phyloP scores from a whole-genome alignment of 2,888 invertebrate genomes.

The Octonoba sinensis region DNA sequence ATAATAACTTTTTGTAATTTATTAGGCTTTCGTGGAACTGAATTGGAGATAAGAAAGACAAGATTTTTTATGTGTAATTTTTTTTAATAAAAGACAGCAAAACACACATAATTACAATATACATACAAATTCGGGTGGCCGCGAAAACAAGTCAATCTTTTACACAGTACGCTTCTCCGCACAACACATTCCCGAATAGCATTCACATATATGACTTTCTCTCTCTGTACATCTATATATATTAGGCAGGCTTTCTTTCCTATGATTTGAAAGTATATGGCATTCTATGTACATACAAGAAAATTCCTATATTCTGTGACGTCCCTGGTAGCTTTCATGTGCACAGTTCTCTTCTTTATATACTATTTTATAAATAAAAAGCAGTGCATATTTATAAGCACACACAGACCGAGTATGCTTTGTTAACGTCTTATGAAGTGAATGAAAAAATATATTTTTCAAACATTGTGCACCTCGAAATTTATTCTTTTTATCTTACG shows the following conservation, averaged over 20 bases:
- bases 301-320: too few relatives aligned
- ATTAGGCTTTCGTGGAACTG: too few relatives aligned
- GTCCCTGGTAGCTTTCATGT: too few relatives aligned
- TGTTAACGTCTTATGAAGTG: too few relatives aligned
- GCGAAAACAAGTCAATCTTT: conserved; percentile 30
- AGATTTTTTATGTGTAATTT: background rate
- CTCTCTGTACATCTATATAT: conserved; percentile 58
- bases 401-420: too few relatives aligned
- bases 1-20: too few relatives aligned
- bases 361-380: too few relatives aligned
- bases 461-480: too few relatives aligned
- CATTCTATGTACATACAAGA: conserved; percentile 38
- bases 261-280: background rate
- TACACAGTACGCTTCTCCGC: conserved; percentile 50
- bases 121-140: conserved; percentile 54
- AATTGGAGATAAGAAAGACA: background rate
- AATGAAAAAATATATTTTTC: too few relatives aligned
- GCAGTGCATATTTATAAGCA: too few relatives aligned
- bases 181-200: conserved; percentile 42
- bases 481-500: too few relatives aligned
- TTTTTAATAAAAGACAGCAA: conserved; percentile 62
- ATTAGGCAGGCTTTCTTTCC: conserved; percentile 46
- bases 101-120: conserved; percentile 50
- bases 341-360: too few relatives aligned
- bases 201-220: conserved; percentile 39